Evolutionary conservation across 2,888 invertebrate genomes (phyloP).

Genomic region (Myathropa florea): DNA sequence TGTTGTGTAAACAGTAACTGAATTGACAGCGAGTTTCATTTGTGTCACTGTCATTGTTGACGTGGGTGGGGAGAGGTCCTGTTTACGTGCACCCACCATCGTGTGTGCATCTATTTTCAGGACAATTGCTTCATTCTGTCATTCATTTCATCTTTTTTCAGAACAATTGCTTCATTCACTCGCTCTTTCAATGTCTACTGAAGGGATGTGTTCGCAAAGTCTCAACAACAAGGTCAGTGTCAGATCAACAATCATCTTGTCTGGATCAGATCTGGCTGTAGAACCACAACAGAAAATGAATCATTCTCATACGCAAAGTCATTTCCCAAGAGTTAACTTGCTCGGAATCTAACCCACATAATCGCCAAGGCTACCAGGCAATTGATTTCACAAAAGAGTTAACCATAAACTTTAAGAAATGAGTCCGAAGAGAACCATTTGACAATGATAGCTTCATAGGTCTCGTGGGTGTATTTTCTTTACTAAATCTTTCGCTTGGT

Average conservation of each 20-base stretch:
- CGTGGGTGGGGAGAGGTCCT: neutral
- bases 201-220: neutral
- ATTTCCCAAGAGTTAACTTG: neutral
- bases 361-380: neutral
- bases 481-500: neutral
- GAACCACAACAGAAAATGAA: too few species aligned
- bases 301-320: neutral
- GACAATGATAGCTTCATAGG: neutral
- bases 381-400: neutral
- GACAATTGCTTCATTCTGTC: neutral
- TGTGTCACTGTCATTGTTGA: neutral
- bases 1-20: neutral
- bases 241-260: neutral
- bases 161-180: neutral
- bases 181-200: neutral
- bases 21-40: neutral
- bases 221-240: neutral
- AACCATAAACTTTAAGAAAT: neutral
- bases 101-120: neutral
- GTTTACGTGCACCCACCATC: too few species aligned
- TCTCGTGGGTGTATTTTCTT: neutral
- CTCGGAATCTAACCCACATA: neutral
- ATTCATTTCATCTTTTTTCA: neutral
- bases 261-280: neutral
- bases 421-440: neutral